phyloP scores from a whole-genome alignment of 2,888 invertebrate genomes.

The Litoditis marina region DNA sequence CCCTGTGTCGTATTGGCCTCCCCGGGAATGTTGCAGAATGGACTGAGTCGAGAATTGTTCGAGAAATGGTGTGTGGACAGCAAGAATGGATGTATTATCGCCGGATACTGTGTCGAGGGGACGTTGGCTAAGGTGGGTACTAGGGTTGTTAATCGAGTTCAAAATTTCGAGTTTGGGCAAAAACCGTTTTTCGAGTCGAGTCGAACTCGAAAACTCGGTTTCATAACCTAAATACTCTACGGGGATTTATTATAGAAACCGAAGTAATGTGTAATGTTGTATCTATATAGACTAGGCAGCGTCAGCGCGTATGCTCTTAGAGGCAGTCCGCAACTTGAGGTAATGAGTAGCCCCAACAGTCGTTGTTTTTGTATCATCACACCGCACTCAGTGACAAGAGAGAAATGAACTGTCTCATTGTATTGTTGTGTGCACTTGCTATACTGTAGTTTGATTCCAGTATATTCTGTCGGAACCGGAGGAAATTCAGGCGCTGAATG shows the following conservation, averaged over 20 bases:
- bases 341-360: too few relatives aligned
- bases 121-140: constrained; percentile 66
- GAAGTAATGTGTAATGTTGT: background rate
- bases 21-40: constrained; percentile 99
- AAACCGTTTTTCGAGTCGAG: too few relatives aligned
- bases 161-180: background rate
- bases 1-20: constrained; percentile 99
- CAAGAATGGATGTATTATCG: constrained; percentile 96
- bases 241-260: background rate
- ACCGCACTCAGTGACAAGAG: too few relatives aligned
- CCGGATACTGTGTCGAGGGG: constrained; percentile 74
- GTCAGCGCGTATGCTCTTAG: too few relatives aligned
- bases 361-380: too few relatives aligned
- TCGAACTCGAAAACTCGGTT: too few relatives aligned
- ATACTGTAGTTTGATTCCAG: too few relatives aligned
- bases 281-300: too few relatives aligned
- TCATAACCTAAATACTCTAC: background rate
- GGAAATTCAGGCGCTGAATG: constrained; percentile 89
- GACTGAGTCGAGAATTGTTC: constrained; percentile 90
- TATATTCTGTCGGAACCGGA: constrained; percentile 93
- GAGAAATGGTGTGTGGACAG: constrained; percentile 98
- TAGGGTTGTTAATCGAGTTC: too few relatives aligned
- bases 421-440: background rate
- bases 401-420: background rate
- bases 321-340: too few relatives aligned